These are phyloP conservation scores for Trypoxylus dichotomus DNA, from an alignment of 1,140 invertebrate species.

Conservation along the genomic window DNA sequence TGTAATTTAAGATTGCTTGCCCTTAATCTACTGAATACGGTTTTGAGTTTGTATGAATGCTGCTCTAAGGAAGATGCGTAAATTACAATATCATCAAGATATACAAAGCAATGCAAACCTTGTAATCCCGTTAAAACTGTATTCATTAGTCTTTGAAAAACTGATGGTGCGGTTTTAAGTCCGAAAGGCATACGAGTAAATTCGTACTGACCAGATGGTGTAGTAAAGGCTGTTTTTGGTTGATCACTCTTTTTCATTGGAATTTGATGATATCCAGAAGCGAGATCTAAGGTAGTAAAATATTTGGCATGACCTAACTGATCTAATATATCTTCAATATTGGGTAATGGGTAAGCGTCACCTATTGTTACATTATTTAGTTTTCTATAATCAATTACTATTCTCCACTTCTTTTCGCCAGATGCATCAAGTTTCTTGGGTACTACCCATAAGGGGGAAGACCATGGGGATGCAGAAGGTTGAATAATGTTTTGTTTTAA, in stretches of 20 bases:
- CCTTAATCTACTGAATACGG: conserved; percentile 44
- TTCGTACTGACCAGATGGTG: conserved; percentile 42
- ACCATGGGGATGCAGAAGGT: conserved; percentile 38
- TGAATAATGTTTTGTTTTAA: conserved; percentile 7
- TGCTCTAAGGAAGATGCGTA: conserved; percentile 44
- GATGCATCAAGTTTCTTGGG: conserved; percentile 41
- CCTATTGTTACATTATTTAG: conserved; percentile 47
- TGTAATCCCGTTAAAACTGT: no score
- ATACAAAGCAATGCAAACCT: no score
- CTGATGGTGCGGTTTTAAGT: no score
- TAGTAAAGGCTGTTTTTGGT: conserved; percentile 53
- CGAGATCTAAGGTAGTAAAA: conserved; percentile 56
- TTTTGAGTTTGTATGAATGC: conserved; percentile 45
- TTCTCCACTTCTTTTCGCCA: conserved; percentile 45
- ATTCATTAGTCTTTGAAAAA: no score
- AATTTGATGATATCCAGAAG: conserved; percentile 57
- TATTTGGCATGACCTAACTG: conserved; percentile 46
- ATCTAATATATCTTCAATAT: conserved; percentile 44
- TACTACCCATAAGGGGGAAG: conserved; percentile 42
- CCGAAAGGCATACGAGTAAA: no score
- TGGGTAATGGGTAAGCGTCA: conserved; percentile 56
- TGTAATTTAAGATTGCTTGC: conserved; percentile 33
- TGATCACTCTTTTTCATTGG: conserved; percentile 45
- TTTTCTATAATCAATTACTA: conserved; percentile 49
- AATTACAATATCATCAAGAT: conserved; percentile 53